A percentile compares a stretch with the other conserved stretches of the same genome.
Evolutionary conservation across 2,888 invertebrate species (phyloP).

Genomic region (Synergus laeviventris): DNA sequence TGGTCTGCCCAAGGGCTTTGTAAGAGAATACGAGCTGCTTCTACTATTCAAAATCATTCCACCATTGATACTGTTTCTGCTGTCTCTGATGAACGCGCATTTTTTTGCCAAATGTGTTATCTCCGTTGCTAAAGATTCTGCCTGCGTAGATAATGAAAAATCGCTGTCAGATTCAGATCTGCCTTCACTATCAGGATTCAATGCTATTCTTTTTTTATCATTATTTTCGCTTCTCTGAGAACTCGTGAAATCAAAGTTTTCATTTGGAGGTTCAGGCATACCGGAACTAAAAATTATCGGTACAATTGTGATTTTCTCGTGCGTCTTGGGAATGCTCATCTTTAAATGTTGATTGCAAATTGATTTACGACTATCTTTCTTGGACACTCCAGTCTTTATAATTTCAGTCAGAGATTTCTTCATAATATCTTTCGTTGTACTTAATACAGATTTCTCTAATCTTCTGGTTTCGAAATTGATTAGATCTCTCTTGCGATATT

Average conservation of each 20-base stretch:
- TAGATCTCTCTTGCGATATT: background rate
- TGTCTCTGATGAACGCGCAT: constrained; percentile 13
- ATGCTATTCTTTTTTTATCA: background rate
- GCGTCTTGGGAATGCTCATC: background rate
- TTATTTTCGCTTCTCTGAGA: background rate
- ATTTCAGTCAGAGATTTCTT: background rate
- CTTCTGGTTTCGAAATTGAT: background rate
- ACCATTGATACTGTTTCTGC: background rate
- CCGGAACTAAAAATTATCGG: constrained; percentile 28
- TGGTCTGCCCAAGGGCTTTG: background rate
- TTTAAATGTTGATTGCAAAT: background rate
- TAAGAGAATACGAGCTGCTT: constrained; percentile 9
- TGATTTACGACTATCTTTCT: background rate
- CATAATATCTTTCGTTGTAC: background rate
- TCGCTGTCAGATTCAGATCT: constrained; percentile 5
- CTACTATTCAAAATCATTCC: constrained; percentile 4
- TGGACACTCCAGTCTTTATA: background rate
- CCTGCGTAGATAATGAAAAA: constrained; percentile 14
- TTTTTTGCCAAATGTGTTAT: constrained; percentile 35
- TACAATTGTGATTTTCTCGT: constrained; percentile 12
- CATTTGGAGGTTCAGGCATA: background rate
- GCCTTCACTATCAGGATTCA: constrained; percentile 5
- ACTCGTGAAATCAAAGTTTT: background rate
- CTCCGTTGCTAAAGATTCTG: constrained; percentile 32
- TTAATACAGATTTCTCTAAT: background rate